Percentiles rank a stretch among this genome's conserved stretches.
Conservation (phyloP, 1,140 invertebrate genomes). For the Drosophila rhopaloa region DNA sequence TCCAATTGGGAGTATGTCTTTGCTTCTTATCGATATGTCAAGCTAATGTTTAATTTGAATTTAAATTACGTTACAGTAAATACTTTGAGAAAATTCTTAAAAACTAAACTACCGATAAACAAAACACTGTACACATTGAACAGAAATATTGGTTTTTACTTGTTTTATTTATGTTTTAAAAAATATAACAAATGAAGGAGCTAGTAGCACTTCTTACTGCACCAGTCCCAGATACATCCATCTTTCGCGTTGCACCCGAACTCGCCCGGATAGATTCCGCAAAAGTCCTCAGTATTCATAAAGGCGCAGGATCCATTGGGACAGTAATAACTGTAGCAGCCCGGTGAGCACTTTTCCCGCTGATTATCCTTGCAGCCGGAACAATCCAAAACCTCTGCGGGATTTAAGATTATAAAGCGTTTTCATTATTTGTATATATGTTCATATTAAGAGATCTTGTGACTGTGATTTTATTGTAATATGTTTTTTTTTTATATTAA, state of each 20-base stretch:
- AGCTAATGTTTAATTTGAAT: not conserved
- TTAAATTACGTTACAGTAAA: too few relatives aligned
- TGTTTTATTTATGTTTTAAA: too few relatives aligned
- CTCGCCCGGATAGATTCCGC: constrained; percentile 55
- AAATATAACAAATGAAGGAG: too few relatives aligned
- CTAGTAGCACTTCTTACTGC: constrained; percentile 44
- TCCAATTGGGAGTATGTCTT: not conserved
- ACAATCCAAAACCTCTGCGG: constrained; percentile 59
- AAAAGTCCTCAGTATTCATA: constrained; percentile 58
- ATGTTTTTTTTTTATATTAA: too few relatives aligned
- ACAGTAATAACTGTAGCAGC: constrained; percentile 67
- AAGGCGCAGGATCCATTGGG: constrained; percentile 48
- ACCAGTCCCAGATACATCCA: constrained; percentile 74
- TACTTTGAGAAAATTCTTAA: too few relatives aligned
- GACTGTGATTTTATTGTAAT: too few relatives aligned
- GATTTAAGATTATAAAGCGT: too few relatives aligned
- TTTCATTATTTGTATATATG: too few relatives aligned
- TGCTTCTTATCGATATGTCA: not conserved
- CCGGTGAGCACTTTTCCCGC: constrained; percentile 50
- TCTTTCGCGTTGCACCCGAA: constrained; percentile 57
- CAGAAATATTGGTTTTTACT: too few relatives aligned
- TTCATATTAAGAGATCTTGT: too few relatives aligned
- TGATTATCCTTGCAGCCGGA: constrained; percentile 60
- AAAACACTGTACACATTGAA: too few relatives aligned
- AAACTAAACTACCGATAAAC: too few relatives aligned